A percentile compares a stretch with the other conserved stretches of the same genome.
Evolutionary conservation across 2,113 vertebrate species (phyloP).

Genomic region (Aix galericulata): DNA sequence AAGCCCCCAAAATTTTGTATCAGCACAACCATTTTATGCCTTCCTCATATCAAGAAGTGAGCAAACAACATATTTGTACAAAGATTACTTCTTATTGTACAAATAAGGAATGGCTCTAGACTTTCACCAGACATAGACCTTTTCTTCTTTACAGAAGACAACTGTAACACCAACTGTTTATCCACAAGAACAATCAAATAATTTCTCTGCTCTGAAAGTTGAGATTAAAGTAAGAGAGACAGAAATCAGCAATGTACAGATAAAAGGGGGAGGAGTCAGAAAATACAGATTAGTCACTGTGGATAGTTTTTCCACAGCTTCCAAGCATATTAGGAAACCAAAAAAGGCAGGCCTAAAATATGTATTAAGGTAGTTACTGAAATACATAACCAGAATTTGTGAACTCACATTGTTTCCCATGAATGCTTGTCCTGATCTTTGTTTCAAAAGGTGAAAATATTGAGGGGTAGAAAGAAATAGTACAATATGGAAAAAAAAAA

Average conservation of each 20-base stretch:
- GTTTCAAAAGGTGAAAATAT: not conserved
- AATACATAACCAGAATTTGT: not conserved
- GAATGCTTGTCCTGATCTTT: not conserved
- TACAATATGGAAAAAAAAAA: not conserved
- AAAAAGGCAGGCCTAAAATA: not conserved
- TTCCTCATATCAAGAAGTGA: not conserved
- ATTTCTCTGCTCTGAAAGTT: not conserved
- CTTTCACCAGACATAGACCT: not conserved
- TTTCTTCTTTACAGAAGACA: not conserved
- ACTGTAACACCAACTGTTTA: not conserved
- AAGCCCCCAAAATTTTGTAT: not conserved
- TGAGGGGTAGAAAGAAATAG: not conserved
- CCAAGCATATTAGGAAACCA: not conserved
- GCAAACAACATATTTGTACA: not conserved
- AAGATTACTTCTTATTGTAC: not conserved
- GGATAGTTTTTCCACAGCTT: not conserved
- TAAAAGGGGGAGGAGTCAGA: not conserved
- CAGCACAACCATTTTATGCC: not conserved
- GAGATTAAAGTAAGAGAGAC: not conserved
- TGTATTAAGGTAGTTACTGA: not conserved
- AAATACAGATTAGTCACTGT: not conserved
- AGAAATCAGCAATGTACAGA: not conserved
- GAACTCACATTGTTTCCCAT: not conserved
- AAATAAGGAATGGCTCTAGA: not conserved
- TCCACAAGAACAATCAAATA: not conserved